Evolutionary conservation across 2,797 vertebrate species (phyloP), one percentile per base, ranked within the genome.

Genomic region (Galaxias olidus): DNA sequence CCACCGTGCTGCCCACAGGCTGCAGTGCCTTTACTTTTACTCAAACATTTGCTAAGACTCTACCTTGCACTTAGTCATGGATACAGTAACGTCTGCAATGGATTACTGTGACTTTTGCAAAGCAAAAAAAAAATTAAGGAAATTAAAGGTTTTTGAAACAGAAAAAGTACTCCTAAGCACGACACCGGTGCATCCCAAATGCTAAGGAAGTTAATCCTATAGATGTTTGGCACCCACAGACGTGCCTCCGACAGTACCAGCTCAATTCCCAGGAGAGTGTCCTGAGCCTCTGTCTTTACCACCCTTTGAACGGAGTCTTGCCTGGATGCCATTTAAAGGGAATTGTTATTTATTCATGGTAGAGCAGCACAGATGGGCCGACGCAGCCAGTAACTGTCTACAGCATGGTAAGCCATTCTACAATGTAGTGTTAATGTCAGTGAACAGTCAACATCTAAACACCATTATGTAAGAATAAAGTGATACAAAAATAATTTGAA

Each of bases 321-420:
- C 88, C 0, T 99, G 97, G 97, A 66, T 95, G 54, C 95, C 97
- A 20, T 98, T 88, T 73, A 91, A 84, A 57, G 86, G 88, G 14
- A 79, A 95, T 57, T 99, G 97, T 63, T 99, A 98, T 75, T 79
- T 92, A 54, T 88, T 98, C 54, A 71, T 95, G 54, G 87, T 88
- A 8, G 86, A 92, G 0, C 79, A 78, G 57, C 78, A 84, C 1
- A 88, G 89, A 63, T 98, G 96, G 96, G 74, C 92, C 40, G 81
- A 91, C 19, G 94, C 96, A 2, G 92, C 91, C 12, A 84, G 89
- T 66, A 89, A 88, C 73, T 96, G 95, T 75, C 84, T 87, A 48
- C 75, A 86, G 48, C 84, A 92, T 56, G 94, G 97, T 97, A 79
- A 86, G 86, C 17, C 7, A 30, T 17, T 46, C 9, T 48, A 17